These are phyloP conservation scores for Cosmia pyralina DNA, from an alignment of 2,888 invertebrate genomes.

Conservation along the genomic window DNA sequence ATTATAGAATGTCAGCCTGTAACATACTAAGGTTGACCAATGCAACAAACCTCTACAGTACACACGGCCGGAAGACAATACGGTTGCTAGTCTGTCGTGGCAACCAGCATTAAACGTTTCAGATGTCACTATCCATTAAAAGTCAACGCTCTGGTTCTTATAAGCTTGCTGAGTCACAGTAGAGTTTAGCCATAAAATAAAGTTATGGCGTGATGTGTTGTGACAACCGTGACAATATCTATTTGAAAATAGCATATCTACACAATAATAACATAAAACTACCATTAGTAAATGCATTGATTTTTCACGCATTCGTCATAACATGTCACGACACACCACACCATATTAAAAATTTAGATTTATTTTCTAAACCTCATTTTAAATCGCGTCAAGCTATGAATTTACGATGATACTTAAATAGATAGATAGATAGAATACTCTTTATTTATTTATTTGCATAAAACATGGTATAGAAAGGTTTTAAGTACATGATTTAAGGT, in stretches of 20 bases:
- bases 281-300: neutral
- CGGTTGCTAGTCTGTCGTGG: neutral
- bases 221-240: neutral
- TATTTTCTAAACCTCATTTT: neutral
- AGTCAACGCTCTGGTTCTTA: neutral
- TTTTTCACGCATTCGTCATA: neutral
- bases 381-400: neutral
- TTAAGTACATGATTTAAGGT: too few relatives aligned
- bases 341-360: too few relatives aligned
- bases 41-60: too few relatives aligned
- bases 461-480: too few relatives aligned
- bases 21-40: too few relatives aligned
- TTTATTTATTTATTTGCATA: too few relatives aligned
- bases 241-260: neutral
- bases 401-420: neutral
- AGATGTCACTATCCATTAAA: conserved; percentile 4
- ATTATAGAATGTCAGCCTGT: too few relatives aligned
- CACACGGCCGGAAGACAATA: neutral
- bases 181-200: neutral
- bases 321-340: too few relatives aligned
- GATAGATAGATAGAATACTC: too few relatives aligned
- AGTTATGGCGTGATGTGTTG: neutral
- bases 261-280: neutral
- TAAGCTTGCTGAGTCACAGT: neutral
- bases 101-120: neutral